Evolutionary conservation across 92 coral and sea anemone species (phyloP).

Genomic region (Phenganax subtilis): DNA sequence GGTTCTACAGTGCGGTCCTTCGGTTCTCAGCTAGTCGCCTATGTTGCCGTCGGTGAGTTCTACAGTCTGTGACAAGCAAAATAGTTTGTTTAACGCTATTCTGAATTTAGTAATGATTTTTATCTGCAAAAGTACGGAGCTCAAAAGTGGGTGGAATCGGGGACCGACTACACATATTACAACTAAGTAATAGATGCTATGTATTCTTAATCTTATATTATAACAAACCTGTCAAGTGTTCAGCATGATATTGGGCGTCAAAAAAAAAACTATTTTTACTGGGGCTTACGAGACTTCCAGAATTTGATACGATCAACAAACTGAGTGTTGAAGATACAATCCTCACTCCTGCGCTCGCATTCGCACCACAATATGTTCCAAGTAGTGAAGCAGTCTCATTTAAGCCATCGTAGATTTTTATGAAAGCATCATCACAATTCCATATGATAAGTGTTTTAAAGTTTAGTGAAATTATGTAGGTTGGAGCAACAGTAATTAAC

Average conservation of each 20-base stretch:
- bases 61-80: too few relatives aligned
- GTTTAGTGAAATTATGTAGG: background rate
- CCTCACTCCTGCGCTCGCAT: slow-evolving; percentile 11
- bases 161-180: too few relatives aligned
- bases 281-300: background rate
- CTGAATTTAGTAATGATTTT: too few relatives aligned
- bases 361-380: slow-evolving; percentile 19
- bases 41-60: too few relatives aligned
- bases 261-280: background rate
- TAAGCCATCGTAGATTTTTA: slow-evolving; percentile 14
- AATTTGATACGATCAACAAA: slow-evolving; percentile 6
- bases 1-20: too few relatives aligned
- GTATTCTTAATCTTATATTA: background rate
- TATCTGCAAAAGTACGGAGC: too few relatives aligned
- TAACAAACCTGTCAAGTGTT: background rate
- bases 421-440: background rate
- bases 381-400: slow-evolving; percentile 20
- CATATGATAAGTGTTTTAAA: background rate
- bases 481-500: slow-evolving; percentile 12
- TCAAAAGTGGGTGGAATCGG: too few relatives aligned
- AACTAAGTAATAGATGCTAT: background rate
- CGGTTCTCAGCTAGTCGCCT: too few relatives aligned
- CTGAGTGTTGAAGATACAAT: slow-evolving; percentile 5
- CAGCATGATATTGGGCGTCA: slow-evolving; percentile 22
- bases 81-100: too few relatives aligned